Percentiles rank a stretch among this genome's conserved stretches.
These are phyloP conservation scores for Drosophila mayaguana DNA, from an alignment of 2,888 invertebrate genomes.

Conservation along the genomic window DNA sequence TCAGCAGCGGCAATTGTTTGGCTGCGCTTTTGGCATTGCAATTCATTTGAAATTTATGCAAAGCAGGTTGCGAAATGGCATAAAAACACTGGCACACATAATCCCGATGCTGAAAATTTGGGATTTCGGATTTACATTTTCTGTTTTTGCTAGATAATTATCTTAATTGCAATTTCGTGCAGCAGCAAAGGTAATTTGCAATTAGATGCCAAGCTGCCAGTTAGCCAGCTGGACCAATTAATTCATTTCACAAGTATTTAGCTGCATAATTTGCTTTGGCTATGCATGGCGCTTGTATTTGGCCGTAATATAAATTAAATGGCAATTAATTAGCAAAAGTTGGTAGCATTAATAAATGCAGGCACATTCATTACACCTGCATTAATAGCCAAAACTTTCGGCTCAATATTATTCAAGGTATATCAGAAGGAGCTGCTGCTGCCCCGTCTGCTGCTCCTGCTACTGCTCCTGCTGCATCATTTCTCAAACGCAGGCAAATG, in stretches of 20 bases:
- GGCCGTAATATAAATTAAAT: conserved; percentile 74
- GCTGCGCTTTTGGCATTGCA: conserved; percentile 73
- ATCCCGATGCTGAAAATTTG: conserved; percentile 40
- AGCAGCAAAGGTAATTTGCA: conserved; percentile 57
- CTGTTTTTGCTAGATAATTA: conserved; percentile 77
- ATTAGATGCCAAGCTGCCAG: conserved; percentile 58
- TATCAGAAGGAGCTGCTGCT: conserved; percentile 5
- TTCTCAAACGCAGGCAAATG: conserved; percentile 80
- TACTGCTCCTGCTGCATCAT: conserved; percentile 64
- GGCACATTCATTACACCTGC: conserved; percentile 71
- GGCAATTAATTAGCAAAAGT: conserved; percentile 72
- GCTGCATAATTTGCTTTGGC: conserved; percentile 18
- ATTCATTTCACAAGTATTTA: conserved; percentile 39
- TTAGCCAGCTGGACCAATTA: conserved; percentile 26
- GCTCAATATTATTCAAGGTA: conserved; percentile 40
- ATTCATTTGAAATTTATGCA: conserved; percentile 78
- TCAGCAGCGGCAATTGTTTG: conserved; percentile 73
- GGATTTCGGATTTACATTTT: conserved; percentile 66
- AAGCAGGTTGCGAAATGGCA: conserved; percentile 57
- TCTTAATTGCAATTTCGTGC: conserved; percentile 79
- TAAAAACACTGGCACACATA: conserved; percentile 51
- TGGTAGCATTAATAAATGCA: conserved; percentile 75
- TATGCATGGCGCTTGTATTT: conserved; percentile 24
- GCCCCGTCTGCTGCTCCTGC: neutral
- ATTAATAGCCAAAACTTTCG: conserved; percentile 65